A percentile compares a stretch with the other conserved stretches of the same genome.
phyloP scores from a whole-genome alignment of 2,113 vertebrate species.

The Panthera uncia region DNA sequence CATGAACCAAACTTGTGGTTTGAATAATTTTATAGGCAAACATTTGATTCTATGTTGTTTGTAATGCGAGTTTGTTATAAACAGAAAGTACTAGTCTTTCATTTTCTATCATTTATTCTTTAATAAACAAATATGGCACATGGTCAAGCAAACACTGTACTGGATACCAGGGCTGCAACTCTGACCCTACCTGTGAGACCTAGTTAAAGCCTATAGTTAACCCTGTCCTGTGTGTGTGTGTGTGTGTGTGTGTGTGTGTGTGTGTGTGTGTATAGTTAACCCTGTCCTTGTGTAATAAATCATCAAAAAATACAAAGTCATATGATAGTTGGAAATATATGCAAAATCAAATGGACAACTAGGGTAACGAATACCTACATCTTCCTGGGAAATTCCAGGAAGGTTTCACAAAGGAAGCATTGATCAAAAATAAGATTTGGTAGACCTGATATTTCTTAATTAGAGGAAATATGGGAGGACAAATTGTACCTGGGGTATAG shows the following conservation, averaged over 20 bases:
- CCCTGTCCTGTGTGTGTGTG: background rate
- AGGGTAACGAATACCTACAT: background rate
- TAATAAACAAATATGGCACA: background rate
- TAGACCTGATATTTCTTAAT: background rate
- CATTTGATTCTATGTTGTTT: background rate
- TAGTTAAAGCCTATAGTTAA: background rate
- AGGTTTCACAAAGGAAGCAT: background rate
- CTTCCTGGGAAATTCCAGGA: background rate
- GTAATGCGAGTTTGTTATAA: background rate
- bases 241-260: too few species aligned
- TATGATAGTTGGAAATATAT: background rate
- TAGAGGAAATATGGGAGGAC: background rate
- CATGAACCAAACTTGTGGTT: background rate
- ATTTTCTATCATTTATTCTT: background rate
- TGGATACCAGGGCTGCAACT: background rate
- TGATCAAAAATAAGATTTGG: background rate
- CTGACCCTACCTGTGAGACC: background rate
- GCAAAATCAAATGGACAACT: background rate
- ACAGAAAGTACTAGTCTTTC: background rate
- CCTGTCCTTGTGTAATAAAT: background rate
- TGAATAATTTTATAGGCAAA: constrained; percentile 16
- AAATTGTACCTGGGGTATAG: background rate
- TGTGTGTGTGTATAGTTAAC: background rate
- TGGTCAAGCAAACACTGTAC: background rate
- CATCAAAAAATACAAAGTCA: background rate